Base-by-base conservation (phyloP, 1,140 invertebrate genomes). In the Philotrypesis tridentata region DNA sequence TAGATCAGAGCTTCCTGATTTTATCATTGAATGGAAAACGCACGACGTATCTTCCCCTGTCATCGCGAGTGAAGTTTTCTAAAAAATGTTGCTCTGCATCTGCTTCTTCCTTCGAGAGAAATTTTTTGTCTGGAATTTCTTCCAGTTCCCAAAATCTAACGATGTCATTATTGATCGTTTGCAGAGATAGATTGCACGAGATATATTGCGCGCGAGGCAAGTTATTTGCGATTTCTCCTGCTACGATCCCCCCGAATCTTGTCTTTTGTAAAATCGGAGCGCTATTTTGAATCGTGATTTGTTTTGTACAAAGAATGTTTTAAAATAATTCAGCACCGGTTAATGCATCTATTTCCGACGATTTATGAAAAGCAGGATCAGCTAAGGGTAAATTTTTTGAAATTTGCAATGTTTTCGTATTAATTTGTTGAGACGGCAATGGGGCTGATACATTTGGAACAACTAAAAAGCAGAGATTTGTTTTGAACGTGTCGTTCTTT, bases 291-390 rank as follows among this genome's bases (percentile, higher is more conserved):
- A 72, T 43, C 3, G 43, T 1, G 0, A 72, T 70, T 72, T 43
- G 70, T 25, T 43, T 43, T 23, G 23, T 37, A 25, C 70, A 72
- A 43, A 72, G 37, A 72, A 72, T 23, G 23, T 72, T 23, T 14
- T 43, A 72, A 43, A 72, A 72, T 27, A 72, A 23, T 25, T 72
- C 70, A 6, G 70, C n/a, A n/a, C n/a, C n/a, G n/a, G n/a, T n/a
- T n/a, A n/a, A n/a, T n/a, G n/a, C n/a, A n/a, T n/a, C n/a, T 1
- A 72, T 43, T 4, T 40, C 37, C 1, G 70, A n/a, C 1, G 70
- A 17, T n/a, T 72, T 72, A 21, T 43, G n/a, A n/a, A n/a, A n/a
- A n/a, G n/a, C n/a, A n/a, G n/a, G n/a, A n/a, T n/a, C n/a, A n/a
- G n/a, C n/a, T n/a, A n/a, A n/a, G n/a, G n/a, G n/a, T n/a, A n/a